Evolutionary conservation across 1,140 invertebrate genomes (phyloP).

Genomic region (Drosophila ananassae): DNA sequence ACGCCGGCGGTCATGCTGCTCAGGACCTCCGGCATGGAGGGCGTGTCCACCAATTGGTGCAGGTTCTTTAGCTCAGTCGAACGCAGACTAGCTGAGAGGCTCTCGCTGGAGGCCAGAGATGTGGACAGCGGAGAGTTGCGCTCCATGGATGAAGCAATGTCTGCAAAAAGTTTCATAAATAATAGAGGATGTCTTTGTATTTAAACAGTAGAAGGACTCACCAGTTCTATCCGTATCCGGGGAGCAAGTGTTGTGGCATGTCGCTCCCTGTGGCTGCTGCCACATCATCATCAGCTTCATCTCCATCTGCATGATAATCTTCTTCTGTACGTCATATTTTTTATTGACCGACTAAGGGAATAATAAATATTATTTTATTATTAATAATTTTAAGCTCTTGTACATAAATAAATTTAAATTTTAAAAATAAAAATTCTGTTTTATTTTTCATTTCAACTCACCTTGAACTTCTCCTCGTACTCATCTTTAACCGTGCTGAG

Average conservation of each 20-base stretch:
- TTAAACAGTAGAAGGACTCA: slow-evolving; percentile 25
- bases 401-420: too few species aligned
- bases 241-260: slow-evolving; percentile 64
- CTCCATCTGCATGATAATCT: slow-evolving; percentile 88
- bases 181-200: slow-evolving; percentile 38
- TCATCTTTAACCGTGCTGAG: slow-evolving; percentile 85
- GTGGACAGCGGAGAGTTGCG: slow-evolving; percentile 85
- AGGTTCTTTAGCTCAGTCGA: slow-evolving; percentile 84
- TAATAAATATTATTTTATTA: too few species aligned
- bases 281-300: slow-evolving; percentile 87
- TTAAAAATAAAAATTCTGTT: too few species aligned
- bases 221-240: slow-evolving; percentile 83
- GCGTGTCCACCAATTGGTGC: slow-evolving; percentile 79
- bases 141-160: slow-evolving; percentile 84
- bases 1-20: slow-evolving; percentile 23
- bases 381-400: too few species aligned
- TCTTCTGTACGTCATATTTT: slow-evolving; percentile 89
- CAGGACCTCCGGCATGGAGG: slow-evolving; percentile 59
- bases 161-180: slow-evolving; percentile 42
- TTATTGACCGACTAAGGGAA: slow-evolving; percentile 86
- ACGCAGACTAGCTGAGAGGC: slow-evolving; percentile 84
- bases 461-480: slow-evolving; percentile 85
- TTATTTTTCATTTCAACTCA: slow-evolving; percentile 34
- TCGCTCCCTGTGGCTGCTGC: slow-evolving; percentile 84
- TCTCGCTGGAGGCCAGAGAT: slow-evolving; percentile 86